These are phyloP conservation scores for Leucoraja ocellata DNA, from an alignment of 2,797 vertebrate genomes.

Conservation along the genomic window DNA sequence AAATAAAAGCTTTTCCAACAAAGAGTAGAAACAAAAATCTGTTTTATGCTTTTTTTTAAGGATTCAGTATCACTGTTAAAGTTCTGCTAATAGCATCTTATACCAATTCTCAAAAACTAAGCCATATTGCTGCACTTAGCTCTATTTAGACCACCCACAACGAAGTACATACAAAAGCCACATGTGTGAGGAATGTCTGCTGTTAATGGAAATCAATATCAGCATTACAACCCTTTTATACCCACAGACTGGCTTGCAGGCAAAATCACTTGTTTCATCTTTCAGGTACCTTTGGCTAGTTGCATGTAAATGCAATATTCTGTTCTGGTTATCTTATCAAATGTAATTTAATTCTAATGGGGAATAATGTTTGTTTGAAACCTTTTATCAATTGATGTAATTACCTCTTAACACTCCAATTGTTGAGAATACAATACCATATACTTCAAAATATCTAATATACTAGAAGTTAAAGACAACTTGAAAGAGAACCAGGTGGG, in stretches of 20 bases:
- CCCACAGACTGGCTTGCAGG: constrained; percentile 46
- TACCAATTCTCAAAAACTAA: constrained; percentile 48
- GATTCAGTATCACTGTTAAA: constrained; percentile 43
- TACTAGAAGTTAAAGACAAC: background rate
- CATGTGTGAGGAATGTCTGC: constrained; percentile 57
- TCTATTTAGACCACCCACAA: constrained; percentile 71
- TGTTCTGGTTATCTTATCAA: constrained; percentile 16
- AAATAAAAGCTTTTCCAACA: constrained; percentile 45
- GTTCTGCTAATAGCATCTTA: constrained; percentile 42
- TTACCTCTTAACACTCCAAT: background rate
- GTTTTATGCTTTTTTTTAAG: constrained; percentile 44
- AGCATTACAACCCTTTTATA: constrained; percentile 52
- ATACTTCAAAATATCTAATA: background rate
- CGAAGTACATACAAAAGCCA: constrained; percentile 61
- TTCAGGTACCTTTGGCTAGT: constrained; percentile 52
- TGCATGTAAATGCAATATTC: constrained; percentile 24
- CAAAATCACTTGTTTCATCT: constrained; percentile 48
- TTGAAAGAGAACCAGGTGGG: background rate
- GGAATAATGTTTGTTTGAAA: constrained; percentile 23
- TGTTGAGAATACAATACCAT: background rate
- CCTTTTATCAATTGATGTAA: constrained; percentile 30
- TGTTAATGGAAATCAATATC: constrained; percentile 50
- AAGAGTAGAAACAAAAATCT: constrained; percentile 47
- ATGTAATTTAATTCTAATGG: background rate
- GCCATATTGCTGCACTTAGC: constrained; percentile 51